phyloP scores from a whole-genome alignment of 2,113 vertebrate genomes.

The Calyptomena viridis region DNA sequence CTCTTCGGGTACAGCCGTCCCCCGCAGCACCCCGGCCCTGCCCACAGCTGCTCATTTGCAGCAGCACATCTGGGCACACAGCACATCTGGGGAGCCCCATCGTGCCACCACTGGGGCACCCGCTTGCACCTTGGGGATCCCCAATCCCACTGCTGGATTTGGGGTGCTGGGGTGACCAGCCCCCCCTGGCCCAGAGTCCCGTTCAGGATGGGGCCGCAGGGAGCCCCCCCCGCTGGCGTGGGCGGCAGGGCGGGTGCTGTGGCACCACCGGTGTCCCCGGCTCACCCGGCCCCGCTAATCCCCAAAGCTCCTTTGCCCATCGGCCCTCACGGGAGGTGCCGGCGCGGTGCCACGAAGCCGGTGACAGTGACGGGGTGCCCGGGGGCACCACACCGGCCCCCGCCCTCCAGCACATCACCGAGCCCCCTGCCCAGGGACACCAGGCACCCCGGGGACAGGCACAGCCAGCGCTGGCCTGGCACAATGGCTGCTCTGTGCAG shows the following conservation, averaged over 20 bases:
- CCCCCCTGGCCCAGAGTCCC: not conserved
- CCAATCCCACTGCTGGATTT: fast-evolving
- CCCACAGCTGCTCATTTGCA: fast-evolving
- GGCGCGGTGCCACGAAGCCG: not conserved
- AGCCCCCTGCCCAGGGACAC: not conserved
- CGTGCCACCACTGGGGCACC: fast-evolving
- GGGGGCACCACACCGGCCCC: fast-evolving
- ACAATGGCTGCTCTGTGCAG: conserved; percentile 16
- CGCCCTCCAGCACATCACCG: fast-evolving
- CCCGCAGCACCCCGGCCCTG: not conserved
- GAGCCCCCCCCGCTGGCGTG: not conserved
- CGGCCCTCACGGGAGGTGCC: not conserved
- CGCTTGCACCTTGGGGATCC: no score
- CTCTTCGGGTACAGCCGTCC: not conserved
- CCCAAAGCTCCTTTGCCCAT: conserved; percentile 51
- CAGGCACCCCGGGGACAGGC: not conserved
- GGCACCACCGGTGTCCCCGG: not conserved
- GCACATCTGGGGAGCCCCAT: not conserved
- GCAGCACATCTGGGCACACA: fast-evolving
- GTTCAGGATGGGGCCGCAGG: not conserved
- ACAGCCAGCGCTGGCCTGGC: not conserved
- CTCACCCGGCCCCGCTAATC: conserved; percentile 29
- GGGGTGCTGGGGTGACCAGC: not conserved
- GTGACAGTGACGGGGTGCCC: not conserved
- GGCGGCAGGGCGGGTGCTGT: not conserved